Conservation (phyloP, 2,888 invertebrate genomes). For the Caenorhabditis sp. region DNA sequence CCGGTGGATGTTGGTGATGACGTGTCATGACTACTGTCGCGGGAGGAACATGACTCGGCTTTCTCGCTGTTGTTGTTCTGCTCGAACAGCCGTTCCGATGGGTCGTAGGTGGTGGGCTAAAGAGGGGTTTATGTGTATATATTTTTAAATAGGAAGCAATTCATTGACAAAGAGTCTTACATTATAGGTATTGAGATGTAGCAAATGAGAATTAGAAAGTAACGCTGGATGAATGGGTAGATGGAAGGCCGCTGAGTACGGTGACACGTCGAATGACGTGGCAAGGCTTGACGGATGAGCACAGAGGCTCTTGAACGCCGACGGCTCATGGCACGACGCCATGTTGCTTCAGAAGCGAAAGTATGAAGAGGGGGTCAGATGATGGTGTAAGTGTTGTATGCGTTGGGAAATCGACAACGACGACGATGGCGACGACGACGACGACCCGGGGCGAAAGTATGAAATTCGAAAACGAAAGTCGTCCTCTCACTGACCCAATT, state of each 20-base stretch:
- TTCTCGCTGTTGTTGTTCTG: conserved; percentile 63
- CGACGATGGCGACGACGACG: too few species aligned
- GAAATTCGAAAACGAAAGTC: conserved; percentile 63
- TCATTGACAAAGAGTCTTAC: conserved; percentile 37
- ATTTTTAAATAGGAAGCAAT: too few species aligned
- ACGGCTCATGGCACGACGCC: conserved; percentile 56
- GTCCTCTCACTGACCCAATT: conserved; percentile 70
- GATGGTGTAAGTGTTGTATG: conserved; percentile 42
- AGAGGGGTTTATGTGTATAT: too few species aligned
- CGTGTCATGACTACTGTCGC: conserved; percentile 61
- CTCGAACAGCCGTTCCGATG: conserved; percentile 56
- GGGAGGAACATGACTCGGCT: conserved; percentile 64
- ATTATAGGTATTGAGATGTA: conserved; percentile 59
- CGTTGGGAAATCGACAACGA: conserved; percentile 10
- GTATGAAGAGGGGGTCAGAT: background rate
- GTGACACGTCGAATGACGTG: conserved; percentile 45
- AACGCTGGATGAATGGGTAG: conserved; percentile 63
- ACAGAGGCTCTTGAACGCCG: conserved; percentile 54
- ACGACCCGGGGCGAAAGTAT: conserved; percentile 52
- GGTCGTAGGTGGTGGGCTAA: conserved; percentile 56
- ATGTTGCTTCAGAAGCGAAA: conserved; percentile 25
- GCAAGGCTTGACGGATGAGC: conserved; percentile 38
- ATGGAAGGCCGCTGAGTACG: conserved; percentile 57
- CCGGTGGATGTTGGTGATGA: conserved; percentile 67
- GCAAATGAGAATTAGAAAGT: conserved; percentile 57